Percentiles rank a stretch among this genome's conserved stretches.
Evolutionary conservation across 2,113 vertebrate species (phyloP).

Genomic region (Siniperca chuatsi): DNA sequence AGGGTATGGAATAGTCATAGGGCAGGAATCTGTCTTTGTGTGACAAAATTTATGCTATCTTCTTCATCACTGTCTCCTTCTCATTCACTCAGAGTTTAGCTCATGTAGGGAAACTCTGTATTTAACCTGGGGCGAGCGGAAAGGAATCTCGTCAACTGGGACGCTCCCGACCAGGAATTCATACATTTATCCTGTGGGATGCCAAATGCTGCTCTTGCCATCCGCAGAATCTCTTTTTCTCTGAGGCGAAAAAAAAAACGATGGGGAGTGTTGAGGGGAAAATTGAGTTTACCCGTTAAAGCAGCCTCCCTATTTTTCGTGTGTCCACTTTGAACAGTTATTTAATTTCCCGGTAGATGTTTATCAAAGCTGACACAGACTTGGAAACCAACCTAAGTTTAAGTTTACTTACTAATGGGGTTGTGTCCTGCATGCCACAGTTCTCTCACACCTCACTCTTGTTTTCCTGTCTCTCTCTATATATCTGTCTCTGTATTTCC

Average conservation of each 20-base stretch:
- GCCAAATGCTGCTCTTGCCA: conserved; percentile 34
- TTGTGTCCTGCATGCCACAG: conserved; percentile 54
- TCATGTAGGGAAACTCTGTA: conserved; percentile 46
- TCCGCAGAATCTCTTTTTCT: conserved; percentile 47
- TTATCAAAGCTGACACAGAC: conserved; percentile 88
- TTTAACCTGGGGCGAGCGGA: conserved; percentile 17
- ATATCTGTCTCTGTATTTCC: conserved; percentile 41
- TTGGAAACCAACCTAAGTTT: conserved; percentile 82
- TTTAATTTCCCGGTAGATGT: conserved; percentile 93
- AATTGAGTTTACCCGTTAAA: conserved; percentile 87
- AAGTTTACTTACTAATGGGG: conserved; percentile 77
- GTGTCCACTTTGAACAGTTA: conserved; percentile 90
- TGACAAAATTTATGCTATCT: conserved; percentile 21
- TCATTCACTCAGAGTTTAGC: conserved; percentile 16
- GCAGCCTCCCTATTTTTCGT: conserved; percentile 79
- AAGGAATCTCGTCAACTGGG: conserved; percentile 49
- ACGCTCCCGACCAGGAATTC: conserved; percentile 58
- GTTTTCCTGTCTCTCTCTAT: conserved; percentile 52
- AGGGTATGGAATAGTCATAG: conserved; percentile 35
- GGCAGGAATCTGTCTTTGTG: conserved; percentile 39
- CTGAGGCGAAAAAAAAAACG: conserved; percentile 21
- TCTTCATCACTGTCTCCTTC: conserved; percentile 22
- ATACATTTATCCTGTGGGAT: conserved; percentile 59
- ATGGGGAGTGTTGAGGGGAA: conserved; percentile 80
- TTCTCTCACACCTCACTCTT: conserved; percentile 59